Percentiles rank a stretch among this genome's conserved stretches.
Evolutionary conservation across 2,888 invertebrate species (phyloP).

Genomic region (Meganola albula): DNA sequence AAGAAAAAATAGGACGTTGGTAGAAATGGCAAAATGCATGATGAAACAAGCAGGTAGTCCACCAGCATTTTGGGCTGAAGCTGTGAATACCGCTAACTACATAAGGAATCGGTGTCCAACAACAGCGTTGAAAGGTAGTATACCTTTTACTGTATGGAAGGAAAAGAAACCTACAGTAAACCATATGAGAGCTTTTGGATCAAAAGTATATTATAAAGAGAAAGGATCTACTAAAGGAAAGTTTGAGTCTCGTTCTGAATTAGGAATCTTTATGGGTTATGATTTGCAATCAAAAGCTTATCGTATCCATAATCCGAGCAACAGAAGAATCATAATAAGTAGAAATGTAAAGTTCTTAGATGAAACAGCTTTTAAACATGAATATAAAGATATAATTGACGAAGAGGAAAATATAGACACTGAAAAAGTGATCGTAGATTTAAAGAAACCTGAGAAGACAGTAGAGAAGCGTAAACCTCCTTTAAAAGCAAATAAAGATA

Average conservation of each 20-base stretch:
- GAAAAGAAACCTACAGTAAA: constrained; percentile 16
- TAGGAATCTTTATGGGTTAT: constrained; percentile 11
- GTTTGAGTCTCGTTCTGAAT: constrained; percentile 9
- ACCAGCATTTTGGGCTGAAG: constrained; percentile 11
- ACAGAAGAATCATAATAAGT: constrained; percentile 3
- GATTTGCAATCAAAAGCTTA: constrained; percentile 12
- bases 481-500: no score
- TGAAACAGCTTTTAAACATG: constrained; percentile 7
- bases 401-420: not conserved
- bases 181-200: constrained; percentile 15
- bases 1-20: constrained; percentile 3
- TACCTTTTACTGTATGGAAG: constrained; percentile 1
- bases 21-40: constrained; percentile 16
- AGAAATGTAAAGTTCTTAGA: constrained; percentile 8
- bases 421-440: no score
- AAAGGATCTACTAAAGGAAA: constrained; percentile 11
- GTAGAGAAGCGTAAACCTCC: no score
- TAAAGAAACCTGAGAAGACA: no score
- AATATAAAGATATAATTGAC: constrained; percentile 7
- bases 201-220: constrained; percentile 12
- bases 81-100: no score
- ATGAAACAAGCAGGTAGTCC: constrained; percentile 14
- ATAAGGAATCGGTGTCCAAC: no score
- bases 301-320: constrained; percentile 11
- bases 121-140: no score